Base-by-base conservation (phyloP, 2,113 vertebrate genomes). In the Phylloscopus trochilus region DNA sequence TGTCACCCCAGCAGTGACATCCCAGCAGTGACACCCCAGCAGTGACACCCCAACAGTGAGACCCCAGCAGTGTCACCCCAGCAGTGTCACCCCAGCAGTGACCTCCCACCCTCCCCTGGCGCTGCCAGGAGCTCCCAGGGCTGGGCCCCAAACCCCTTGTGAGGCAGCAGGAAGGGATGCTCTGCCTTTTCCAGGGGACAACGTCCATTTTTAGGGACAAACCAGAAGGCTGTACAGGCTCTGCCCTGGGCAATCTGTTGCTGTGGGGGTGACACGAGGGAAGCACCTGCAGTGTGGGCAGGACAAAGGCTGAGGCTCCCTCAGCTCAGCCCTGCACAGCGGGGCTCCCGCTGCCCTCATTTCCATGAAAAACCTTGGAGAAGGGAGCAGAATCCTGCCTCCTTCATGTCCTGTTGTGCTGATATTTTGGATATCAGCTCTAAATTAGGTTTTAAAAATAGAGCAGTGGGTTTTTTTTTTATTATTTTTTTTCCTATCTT, bases 381-480 rank as follows among this genome's bases (percentile, higher is more conserved):
- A 53, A 59, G 30, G 81, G 21, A 86, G 28, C 53, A 66, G 10
- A 60, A 81, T 68, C 90, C 90, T 70, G 35, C 41, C 90, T 83
- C 72, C 30, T 85, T 88, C 85, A 28, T 11, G 59, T 58, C 81
- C 75, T 96, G 90, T 83, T 94, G 88, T 92, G 62, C 90, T 92
- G 80, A 68, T 93, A 95, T 96, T 96, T 89, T 84, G 92, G 89
- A 92, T 87, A 87, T 67, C 7, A 24, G 55, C n/a, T 76, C 84
- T 91, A 94, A 96, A 95, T 92, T 87, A 85, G 70, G 66, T 80
- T 92, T 94, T 79, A 91, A 96, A 97, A 95, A 93, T 94, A 92
- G 90, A 55, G 17, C 78, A 92, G 39, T 58, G 31, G 88, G 28
- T 60, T 66, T 44, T 51, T 91, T 90, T 44, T 56, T 83, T 43